phyloP scores from a whole-genome alignment of 2,888 invertebrate species.

The Agriopis leucophaearia region DNA sequence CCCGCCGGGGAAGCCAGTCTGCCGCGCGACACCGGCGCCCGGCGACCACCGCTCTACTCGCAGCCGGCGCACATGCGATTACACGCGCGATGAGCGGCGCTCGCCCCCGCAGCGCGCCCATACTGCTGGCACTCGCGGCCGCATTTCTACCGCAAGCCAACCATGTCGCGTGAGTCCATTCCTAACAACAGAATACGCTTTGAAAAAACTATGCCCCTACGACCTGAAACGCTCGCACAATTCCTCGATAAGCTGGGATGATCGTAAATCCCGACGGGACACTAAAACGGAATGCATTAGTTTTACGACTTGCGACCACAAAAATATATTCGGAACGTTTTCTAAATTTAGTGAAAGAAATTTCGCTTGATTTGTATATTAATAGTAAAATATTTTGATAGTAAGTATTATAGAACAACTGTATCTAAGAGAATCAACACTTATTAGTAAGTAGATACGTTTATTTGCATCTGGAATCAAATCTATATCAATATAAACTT shows the following conservation, averaged over 20 bases:
- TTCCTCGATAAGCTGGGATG: constrained; percentile 50
- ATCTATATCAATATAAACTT: neutral
- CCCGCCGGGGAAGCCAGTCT: constrained; percentile 64
- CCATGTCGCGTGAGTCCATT: constrained; percentile 87
- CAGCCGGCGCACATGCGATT: constrained; percentile 72
- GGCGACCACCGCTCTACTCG: constrained; percentile 35
- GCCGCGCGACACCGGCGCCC: constrained; percentile 65
- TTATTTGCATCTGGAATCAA: too few species aligned
- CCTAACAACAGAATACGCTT: constrained; percentile 18
- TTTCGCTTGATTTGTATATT: neutral
- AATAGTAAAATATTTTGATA: neutral
- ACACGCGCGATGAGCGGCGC: constrained; percentile 82
- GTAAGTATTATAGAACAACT: neutral
- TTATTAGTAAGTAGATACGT: too few species aligned
- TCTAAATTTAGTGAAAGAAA: neutral
- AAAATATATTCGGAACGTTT: neutral
- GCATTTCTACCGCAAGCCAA: constrained; percentile 86
- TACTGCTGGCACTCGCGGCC: constrained; percentile 87
- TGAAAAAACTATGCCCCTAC: neutral
- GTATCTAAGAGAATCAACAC: too few species aligned
- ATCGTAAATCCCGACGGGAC: constrained; percentile 58
- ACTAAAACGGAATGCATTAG: constrained; percentile 59
- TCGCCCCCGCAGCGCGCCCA: constrained; percentile 87
- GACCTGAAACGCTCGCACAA: constrained; percentile 49
- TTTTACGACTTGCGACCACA: constrained; percentile 50